A percentile compares a stretch with the other conserved stretches of the same genome.
phyloP scores from a whole-genome alignment of 2,888 invertebrate genomes.

The Catocala sponsa region DNA sequence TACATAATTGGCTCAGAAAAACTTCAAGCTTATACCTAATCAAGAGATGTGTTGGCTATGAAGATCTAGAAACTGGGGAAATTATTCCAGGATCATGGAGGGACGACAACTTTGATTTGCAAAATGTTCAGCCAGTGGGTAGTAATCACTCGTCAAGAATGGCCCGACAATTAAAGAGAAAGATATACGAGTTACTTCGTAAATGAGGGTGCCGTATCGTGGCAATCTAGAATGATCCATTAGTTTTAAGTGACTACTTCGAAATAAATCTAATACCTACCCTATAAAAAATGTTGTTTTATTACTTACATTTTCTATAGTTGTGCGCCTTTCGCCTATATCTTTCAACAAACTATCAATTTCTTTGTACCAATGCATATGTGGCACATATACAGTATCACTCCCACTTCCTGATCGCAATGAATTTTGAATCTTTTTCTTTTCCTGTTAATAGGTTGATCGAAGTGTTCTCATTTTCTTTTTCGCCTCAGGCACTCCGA shows the following conservation, averaged over 20 bases:
- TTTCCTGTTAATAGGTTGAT: constrained; percentile 23
- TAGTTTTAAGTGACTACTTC: constrained; percentile 5
- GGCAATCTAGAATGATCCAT: constrained; percentile 22
- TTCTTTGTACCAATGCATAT: constrained; percentile 24
- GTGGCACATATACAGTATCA: constrained; percentile 20
- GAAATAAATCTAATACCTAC: too few relatives aligned
- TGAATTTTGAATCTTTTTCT: constrained; percentile 12
- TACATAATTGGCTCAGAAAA: too few relatives aligned
- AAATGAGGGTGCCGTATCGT: constrained; percentile 35
- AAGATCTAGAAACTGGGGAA: constrained; percentile 39
- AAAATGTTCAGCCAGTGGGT: constrained; percentile 27
- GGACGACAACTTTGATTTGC: constrained; percentile 27
- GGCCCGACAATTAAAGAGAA: constrained; percentile 32
- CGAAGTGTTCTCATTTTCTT: constrained; percentile 29
- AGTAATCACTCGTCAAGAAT: constrained; percentile 35
- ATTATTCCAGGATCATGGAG: constrained; percentile 21
- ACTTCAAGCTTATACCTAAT: constrained; percentile 14
- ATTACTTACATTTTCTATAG: constrained; percentile 1
- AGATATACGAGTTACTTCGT: constrained; percentile 33
- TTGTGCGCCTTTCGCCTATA: constrained; percentile 21
- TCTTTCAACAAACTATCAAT: constrained; percentile 22
- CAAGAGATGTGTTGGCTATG: constrained; percentile 33
- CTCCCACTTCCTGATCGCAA: constrained; percentile 18
- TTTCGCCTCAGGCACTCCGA: constrained; percentile 27
- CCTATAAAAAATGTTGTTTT: too few relatives aligned